Conservation (phyloP, 2,113 vertebrate genomes). For the Desmodus rotundus region DNA sequence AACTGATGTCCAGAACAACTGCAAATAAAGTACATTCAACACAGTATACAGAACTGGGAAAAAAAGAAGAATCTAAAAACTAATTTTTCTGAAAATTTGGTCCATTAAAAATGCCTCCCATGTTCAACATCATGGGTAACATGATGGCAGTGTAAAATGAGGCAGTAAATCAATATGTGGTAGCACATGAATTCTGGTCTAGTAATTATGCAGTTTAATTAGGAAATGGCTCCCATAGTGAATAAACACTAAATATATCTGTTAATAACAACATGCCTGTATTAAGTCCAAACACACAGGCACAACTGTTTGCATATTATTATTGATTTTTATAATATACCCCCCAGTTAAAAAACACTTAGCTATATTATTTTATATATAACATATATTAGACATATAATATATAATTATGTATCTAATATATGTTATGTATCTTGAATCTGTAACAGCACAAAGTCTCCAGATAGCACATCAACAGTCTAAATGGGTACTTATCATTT, state of each 20-base stretch:
- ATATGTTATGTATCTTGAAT: conserved; percentile 66
- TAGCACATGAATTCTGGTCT: conserved; percentile 54
- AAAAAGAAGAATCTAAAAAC: conserved; percentile 52
- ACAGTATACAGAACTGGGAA: conserved; percentile 64
- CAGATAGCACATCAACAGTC: conserved; percentile 66
- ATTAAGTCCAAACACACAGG: conserved; percentile 58
- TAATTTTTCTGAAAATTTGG: conserved; percentile 74
- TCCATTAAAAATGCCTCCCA: conserved; percentile 74
- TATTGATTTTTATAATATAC: conserved; percentile 47
- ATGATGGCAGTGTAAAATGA: conserved; percentile 66
- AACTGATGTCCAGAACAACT: conserved; percentile 57
- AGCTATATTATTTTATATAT: conserved; percentile 57
- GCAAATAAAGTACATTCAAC: conserved; percentile 73
- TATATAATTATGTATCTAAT: conserved; percentile 41
- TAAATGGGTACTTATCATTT: conserved; percentile 69
- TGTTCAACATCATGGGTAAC: conserved; percentile 56
- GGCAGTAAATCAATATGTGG: conserved; percentile 56
- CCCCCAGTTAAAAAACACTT: conserved; percentile 41
- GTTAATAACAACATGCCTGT: conserved; percentile 68
- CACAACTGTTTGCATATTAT: conserved; percentile 72
- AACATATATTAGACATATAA: conserved; percentile 66
- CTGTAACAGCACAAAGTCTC: conserved; percentile 65
- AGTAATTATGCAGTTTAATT: conserved; percentile 49
- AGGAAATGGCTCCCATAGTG: conserved; percentile 73
- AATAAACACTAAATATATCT: conserved; percentile 62